Conservation (phyloP, 1,140 invertebrate species). For the Meloidogyne exigua region DNA sequence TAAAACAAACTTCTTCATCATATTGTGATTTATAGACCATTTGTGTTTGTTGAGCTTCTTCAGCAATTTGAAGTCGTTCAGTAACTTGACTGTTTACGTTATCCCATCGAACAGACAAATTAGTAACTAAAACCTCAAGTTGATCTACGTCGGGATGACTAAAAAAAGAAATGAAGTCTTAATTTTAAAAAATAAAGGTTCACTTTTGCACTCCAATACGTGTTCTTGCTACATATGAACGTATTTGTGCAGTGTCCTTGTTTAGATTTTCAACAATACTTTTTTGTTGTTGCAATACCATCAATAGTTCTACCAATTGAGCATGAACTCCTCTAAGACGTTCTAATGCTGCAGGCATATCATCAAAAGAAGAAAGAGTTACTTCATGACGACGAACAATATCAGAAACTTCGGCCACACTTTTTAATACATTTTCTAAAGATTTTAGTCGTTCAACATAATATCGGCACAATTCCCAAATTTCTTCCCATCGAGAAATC, state of each 20-base stretch:
- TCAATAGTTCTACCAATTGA: slow-evolving; percentile 65
- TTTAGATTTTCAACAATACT: slow-evolving; percentile 73
- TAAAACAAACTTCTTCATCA: slow-evolving; percentile 56
- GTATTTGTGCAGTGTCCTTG: slow-evolving; percentile 81
- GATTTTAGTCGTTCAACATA: slow-evolving; percentile 86
- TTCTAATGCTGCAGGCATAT: slow-evolving; percentile 79
- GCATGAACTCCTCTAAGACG: slow-evolving; percentile 71
- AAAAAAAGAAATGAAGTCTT: slow-evolving; percentile 22
- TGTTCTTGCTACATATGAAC: slow-evolving; percentile 81
- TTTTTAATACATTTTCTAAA: slow-evolving; percentile 81
- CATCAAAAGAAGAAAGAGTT: slow-evolving; percentile 79
- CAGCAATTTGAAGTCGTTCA: slow-evolving; percentile 70
- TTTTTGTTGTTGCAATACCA: slow-evolving; percentile 76
- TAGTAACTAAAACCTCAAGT: slow-evolving; percentile 86
- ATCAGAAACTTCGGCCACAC: slow-evolving; percentile 82
- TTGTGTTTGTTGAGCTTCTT: slow-evolving; percentile 61
- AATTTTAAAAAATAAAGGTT: not conserved
- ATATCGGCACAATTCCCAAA: slow-evolving; percentile 79
- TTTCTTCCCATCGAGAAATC: slow-evolving; percentile 83
- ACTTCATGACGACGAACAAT: slow-evolving; percentile 86
- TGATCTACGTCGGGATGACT: slow-evolving; percentile 81
- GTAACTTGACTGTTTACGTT: slow-evolving; percentile 83
- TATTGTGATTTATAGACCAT: slow-evolving; percentile 62
- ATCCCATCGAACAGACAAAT: slow-evolving; percentile 83
- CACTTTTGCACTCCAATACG: slow-evolving; percentile 70